A percentile compares a stretch with the other conserved stretches of the same genome.
phyloP scores from a whole-genome alignment of 92 coral and sea anemone species.

The Parazoanthus swiftii region DNA sequence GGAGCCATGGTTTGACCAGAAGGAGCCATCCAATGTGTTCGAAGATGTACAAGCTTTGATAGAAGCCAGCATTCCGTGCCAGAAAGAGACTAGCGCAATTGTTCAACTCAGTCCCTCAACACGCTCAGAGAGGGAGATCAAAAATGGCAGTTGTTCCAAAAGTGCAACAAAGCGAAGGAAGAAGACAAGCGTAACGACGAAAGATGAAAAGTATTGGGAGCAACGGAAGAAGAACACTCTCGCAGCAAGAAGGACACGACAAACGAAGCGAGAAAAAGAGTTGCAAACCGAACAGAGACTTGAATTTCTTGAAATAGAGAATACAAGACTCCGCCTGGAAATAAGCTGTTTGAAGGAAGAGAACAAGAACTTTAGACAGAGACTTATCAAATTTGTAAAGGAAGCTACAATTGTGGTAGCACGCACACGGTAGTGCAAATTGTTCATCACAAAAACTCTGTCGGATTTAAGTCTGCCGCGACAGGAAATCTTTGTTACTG shows the following conservation, averaged over 20 bases:
- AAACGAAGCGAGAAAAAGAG: not conserved
- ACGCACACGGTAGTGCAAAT: too few species aligned
- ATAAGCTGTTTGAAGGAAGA: not conserved
- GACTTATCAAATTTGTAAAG: not conserved
- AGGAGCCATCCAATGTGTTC: not conserved
- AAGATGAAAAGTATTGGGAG: constrained; percentile 7
- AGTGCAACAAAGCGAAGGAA: not conserved
- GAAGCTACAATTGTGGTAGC: not conserved
- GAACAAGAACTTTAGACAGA: not conserved
- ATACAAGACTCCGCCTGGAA: not conserved
- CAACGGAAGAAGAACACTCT: not conserved
- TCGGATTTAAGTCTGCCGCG: not conserved
- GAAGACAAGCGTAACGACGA: not conserved
- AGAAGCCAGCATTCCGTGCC: not conserved
- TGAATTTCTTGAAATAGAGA: not conserved
- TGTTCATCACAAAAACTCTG: not conserved
- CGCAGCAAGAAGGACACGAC: constrained; percentile 3
- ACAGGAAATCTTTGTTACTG: not conserved
- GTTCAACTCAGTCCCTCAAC: not conserved
- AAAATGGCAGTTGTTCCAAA: not conserved
- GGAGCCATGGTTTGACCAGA: constrained; percentile 2
- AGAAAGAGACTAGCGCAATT: not conserved
- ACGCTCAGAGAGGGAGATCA: not conserved
- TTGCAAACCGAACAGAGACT: not conserved
- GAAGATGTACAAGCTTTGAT: not conserved